These are phyloP conservation scores for Natator depressus DNA, from an alignment of 2,113 vertebrate genomes.

Conservation along the genomic window DNA sequence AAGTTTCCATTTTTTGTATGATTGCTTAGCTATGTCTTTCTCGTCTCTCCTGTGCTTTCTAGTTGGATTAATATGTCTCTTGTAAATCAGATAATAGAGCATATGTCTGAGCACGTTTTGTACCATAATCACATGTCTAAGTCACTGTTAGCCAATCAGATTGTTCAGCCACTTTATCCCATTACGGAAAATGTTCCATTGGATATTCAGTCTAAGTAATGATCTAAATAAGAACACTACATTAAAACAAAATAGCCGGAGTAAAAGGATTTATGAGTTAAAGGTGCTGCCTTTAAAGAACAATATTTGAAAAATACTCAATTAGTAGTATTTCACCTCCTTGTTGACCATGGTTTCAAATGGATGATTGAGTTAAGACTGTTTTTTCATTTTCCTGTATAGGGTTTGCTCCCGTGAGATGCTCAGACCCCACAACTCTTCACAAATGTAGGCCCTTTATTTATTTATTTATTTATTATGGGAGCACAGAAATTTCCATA, in stretches of 20 bases:
- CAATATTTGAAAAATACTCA: conserved; percentile 19
- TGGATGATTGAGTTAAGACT: background rate
- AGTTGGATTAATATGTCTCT: conserved; percentile 58
- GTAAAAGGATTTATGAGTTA: conserved; percentile 7
- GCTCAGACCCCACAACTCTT: background rate
- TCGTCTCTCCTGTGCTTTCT: conserved; percentile 36
- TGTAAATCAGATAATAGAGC: conserved; percentile 69
- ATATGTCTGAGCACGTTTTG: conserved; percentile 70
- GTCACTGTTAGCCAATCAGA: conserved; percentile 71
- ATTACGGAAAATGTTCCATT: conserved; percentile 65
- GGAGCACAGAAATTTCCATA: background rate
- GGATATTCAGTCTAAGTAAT: conserved; percentile 61
- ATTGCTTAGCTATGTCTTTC: conserved; percentile 16
- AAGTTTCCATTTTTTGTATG: background rate
- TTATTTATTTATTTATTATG: background rate
- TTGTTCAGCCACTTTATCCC: conserved; percentile 61
- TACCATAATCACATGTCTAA: conserved; percentile 70
- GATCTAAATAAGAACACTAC: conserved; percentile 26
- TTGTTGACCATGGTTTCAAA: conserved; percentile 5
- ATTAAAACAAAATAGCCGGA: conserved; percentile 42
- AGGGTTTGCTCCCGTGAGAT: conserved; percentile 9
- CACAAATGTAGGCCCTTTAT: background rate
- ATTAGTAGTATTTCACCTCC: conserved; percentile 25
- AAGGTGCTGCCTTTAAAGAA: conserved; percentile 38
- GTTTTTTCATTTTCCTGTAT: background rate